These are phyloP conservation scores for Prunella himalayana DNA, from an alignment of 2,113 vertebrate genomes.

Conservation along the genomic window DNA sequence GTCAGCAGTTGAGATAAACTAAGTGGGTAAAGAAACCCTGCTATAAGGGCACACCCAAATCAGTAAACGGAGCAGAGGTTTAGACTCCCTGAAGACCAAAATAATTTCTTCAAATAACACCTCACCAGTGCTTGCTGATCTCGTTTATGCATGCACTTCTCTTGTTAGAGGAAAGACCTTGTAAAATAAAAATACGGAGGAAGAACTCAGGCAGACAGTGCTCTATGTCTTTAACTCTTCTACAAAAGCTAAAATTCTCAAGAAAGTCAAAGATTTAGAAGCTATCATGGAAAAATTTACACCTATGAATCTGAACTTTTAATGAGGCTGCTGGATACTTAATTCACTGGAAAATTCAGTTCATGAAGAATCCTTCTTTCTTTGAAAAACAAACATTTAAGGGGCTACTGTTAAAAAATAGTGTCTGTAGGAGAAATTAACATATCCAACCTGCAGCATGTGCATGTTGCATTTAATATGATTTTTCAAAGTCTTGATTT, in stretches of 20 bases:
- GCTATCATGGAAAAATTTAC: neutral
- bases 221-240: neutral
- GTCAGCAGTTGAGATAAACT: neutral
- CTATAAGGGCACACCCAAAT: rapidly evolving
- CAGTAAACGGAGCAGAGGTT: neutral
- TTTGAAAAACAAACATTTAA: neutral
- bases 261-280: neutral
- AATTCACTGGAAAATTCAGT: neutral
- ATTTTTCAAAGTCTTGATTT: neutral
- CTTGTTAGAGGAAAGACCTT: neutral
- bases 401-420: neutral
- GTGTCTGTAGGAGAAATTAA: neutral
- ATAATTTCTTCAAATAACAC: neutral
- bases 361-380: neutral
- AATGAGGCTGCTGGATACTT: neutral
- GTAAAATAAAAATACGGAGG: neutral
- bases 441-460: neutral
- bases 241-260: neutral
- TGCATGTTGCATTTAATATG: neutral
- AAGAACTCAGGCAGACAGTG: neutral
- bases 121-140: neutral
- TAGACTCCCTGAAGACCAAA: neutral
- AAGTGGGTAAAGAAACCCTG: neutral
- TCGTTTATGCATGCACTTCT: neutral
- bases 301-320: neutral